phyloP scores from a whole-genome alignment of 2,888 invertebrate genomes.

The Automeris io region DNA sequence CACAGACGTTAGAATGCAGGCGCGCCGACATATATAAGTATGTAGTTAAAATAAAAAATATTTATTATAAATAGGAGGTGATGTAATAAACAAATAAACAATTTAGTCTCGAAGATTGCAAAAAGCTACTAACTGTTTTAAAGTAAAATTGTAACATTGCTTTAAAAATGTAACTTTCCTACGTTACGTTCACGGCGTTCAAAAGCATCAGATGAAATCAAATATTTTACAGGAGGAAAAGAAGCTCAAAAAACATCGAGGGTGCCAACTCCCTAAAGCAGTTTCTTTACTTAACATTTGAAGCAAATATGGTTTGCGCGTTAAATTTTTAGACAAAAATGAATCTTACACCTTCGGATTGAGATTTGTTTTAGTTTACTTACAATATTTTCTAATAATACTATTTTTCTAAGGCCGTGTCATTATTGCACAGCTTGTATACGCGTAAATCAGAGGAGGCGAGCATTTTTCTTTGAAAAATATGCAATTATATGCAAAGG shows the following conservation, averaged over 20 bases:
- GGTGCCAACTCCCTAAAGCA: constrained; percentile 59
- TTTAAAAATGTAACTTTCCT: no score
- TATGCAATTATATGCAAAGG: constrained; percentile 74
- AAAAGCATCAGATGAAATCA: constrained; percentile 61
- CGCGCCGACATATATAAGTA: no score
- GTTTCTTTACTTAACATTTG: constrained; percentile 69
- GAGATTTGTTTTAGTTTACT: constrained; percentile 33
- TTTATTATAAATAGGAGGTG: no score
- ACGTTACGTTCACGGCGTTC: constrained; percentile 46
- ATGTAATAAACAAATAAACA: no score
- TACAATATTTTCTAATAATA: constrained; percentile 36
- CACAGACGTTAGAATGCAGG: no score
- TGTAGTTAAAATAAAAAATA: no score
- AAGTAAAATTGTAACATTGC: no score
- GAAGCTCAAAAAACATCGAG: constrained; percentile 64
- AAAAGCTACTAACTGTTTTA: no score
- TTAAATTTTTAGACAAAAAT: constrained; percentile 27
- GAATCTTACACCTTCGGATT: constrained; percentile 29
- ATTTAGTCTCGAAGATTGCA: no score
- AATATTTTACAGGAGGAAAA: constrained; percentile 74
- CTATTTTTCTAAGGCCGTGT: constrained; percentile 66
- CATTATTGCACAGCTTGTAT: constrained; percentile 75
- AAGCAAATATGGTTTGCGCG: constrained; percentile 54
- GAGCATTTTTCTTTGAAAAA: constrained; percentile 66
- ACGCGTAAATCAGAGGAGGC: constrained; percentile 75